These are phyloP conservation scores for Eurosta solidaginis DNA, from an alignment of 1,140 invertebrate species.

Conservation along the genomic window DNA sequence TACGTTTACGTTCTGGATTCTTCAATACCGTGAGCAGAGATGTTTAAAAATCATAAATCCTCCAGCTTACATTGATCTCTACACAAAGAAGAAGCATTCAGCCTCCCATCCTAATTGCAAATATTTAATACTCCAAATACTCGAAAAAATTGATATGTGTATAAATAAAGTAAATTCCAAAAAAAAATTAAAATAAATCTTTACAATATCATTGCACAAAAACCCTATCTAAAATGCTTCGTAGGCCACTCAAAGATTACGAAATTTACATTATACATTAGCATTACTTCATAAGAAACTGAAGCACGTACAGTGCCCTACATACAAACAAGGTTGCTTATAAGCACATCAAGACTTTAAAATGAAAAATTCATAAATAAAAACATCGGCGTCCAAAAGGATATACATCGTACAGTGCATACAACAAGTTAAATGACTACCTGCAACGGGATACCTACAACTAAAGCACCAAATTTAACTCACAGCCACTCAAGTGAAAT, in stretches of 20 bases:
- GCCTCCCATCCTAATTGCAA: too few species aligned
- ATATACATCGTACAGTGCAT: background rate
- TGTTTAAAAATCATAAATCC: too few species aligned
- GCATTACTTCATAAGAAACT: background rate
- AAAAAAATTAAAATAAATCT: background rate
- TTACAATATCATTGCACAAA: background rate
- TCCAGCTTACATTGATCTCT: too few species aligned
- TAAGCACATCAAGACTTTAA: background rate
- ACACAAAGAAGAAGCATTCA: too few species aligned
- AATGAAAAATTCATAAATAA: constrained; percentile 25
- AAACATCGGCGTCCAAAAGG: background rate
- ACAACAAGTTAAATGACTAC: background rate
- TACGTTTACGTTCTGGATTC: too few species aligned
- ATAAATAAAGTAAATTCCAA: background rate
- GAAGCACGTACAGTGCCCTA: background rate
- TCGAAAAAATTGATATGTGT: background rate
- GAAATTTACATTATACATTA: constrained; percentile 22
- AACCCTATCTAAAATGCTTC: background rate
- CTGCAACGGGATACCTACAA: background rate
- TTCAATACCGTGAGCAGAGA: too few species aligned
- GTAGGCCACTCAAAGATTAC: background rate
- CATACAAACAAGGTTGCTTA: background rate
- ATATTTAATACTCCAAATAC: too few species aligned
- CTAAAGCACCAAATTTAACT: background rate
- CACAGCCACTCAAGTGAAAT: background rate